Evolutionary conservation across 2,888 invertebrate species (phyloP).

Genomic region (Drosophila testacea): DNA sequence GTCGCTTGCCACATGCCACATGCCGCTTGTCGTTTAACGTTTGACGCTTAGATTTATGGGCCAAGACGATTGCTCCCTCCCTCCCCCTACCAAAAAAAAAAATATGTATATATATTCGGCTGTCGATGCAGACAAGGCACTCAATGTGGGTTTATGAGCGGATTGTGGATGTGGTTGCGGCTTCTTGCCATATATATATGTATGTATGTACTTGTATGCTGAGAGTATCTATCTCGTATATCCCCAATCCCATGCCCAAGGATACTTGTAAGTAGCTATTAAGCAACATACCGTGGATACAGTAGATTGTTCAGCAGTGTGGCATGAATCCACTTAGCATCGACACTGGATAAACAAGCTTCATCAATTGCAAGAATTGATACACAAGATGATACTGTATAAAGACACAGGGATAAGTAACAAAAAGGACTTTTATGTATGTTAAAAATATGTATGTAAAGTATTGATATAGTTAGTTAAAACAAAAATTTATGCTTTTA

Average conservation of each 20-base stretch:
- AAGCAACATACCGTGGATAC: constrained; percentile 17
- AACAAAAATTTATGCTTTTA: no score
- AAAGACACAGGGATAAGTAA: background rate
- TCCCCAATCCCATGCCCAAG: constrained; percentile 3
- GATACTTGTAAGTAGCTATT: constrained; percentile 68
- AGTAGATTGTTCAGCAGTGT: constrained; percentile 19
- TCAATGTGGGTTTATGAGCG: constrained; percentile 53
- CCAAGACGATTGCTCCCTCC: constrained; percentile 37
- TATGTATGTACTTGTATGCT: background rate
- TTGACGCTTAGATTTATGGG: constrained; percentile 60
- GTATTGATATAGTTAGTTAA: no score
- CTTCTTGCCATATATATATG: constrained; percentile 37
- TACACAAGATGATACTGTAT: background rate
- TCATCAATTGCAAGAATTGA: background rate
- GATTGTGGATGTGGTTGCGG: constrained; percentile 74
- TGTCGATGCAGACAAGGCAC: constrained; percentile 23
- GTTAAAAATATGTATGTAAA: no score
- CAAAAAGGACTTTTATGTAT: no score
- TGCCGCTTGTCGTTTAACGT: constrained; percentile 23
- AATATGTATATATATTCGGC: background rate
- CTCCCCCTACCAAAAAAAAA: background rate
- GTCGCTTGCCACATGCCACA: background rate
- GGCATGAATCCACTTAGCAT: constrained; percentile 28
- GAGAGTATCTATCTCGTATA: background rate
- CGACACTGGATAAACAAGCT: constrained; percentile 13